Conservation (phyloP, 2,888 invertebrate genomes). For the Carterocephalus palaemon region DNA sequence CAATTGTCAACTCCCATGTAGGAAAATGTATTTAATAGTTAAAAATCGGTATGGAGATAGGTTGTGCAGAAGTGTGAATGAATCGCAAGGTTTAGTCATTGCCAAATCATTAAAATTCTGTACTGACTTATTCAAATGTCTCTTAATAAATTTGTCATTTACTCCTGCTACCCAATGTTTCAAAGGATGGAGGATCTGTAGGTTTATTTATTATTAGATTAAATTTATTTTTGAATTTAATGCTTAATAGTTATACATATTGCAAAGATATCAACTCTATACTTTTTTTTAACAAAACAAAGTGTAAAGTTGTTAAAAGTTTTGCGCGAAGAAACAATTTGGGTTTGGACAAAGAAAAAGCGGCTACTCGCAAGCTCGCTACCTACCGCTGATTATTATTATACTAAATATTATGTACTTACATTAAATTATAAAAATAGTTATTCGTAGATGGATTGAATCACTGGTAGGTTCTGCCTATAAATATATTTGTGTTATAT, state of each 20-base stretch:
- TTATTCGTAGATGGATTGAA: constrained; percentile 7
- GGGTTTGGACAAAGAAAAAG: constrained; percentile 6
- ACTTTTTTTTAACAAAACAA: no score
- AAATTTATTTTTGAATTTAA: no score
- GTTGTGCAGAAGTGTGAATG: constrained; percentile 2
- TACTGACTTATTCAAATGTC: constrained; percentile 1
- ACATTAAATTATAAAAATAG: constrained; percentile 9
- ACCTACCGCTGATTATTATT: constrained; percentile 5
- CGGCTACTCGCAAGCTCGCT: constrained; percentile 9
- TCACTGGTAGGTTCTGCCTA: background rate
- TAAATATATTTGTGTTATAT: background rate
- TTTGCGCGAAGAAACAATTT: background rate
- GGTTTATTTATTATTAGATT: constrained; percentile 8
- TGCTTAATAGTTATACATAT: no score
- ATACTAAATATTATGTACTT: no score
- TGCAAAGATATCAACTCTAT: no score
- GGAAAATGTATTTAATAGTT: constrained; percentile 20
- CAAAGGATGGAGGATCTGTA: constrained; percentile 12
- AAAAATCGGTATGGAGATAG: background rate
- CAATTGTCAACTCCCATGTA: constrained; percentile 75
- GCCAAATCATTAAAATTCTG: no score
- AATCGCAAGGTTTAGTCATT: no score
- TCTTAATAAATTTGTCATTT: constrained; percentile 7
- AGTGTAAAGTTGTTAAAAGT: no score
- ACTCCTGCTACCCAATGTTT: background rate